These are phyloP conservation scores for Anoplolepis gracilipes DNA, from an alignment of 1,140 invertebrate species.

Conservation along the genomic window DNA sequence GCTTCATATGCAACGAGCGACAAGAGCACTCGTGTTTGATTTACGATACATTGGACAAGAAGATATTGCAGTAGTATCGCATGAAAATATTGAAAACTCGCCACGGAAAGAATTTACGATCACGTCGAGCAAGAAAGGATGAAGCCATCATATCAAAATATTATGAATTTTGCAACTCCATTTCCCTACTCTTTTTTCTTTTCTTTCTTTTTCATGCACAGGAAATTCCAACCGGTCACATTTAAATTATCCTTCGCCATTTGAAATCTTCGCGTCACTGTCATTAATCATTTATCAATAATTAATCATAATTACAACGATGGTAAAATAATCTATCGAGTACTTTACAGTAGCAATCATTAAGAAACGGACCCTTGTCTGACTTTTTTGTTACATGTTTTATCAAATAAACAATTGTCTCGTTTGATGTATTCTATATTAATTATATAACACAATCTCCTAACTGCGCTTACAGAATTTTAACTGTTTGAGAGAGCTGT, in stretches of 20 bases:
- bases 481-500: constrained; percentile 24
- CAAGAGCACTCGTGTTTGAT: constrained; percentile 22
- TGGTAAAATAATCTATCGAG: neutral
- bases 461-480: neutral
- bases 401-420: neutral
- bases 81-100: constrained; percentile 52
- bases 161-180: neutral
- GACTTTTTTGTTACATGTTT: too few species aligned
- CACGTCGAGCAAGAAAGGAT: constrained; percentile 47
- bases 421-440: neutral
- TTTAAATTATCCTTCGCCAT: neutral
- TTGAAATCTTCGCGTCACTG: constrained; percentile 23
- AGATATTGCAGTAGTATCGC: constrained; percentile 25
- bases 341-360: neutral
- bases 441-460: constrained; percentile 10
- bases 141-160: constrained; percentile 34
- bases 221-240: constrained; percentile 37
- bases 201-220: neutral
- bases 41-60: constrained; percentile 37
- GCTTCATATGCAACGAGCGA: constrained; percentile 19
- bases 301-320: constrained; percentile 43
- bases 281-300: constrained; percentile 20
- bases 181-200: neutral
- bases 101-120: constrained; percentile 47
- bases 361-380: neutral